Conservation (phyloP, 2,888 invertebrate species). For the Pandemis cinnamomeana region DNA sequence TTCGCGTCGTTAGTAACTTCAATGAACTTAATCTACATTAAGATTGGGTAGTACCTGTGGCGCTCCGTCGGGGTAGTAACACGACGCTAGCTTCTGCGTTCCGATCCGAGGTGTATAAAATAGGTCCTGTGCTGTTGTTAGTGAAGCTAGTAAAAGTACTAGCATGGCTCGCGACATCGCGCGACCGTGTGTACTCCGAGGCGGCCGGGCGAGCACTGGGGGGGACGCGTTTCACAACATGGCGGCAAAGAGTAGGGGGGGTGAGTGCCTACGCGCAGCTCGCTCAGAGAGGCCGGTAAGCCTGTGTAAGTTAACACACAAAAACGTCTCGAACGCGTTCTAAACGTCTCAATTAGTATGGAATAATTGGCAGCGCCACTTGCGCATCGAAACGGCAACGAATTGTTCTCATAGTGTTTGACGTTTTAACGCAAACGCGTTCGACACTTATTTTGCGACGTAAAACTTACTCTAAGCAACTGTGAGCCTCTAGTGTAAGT, state of each 20-base stretch:
- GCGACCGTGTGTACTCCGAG: constrained; percentile 67
- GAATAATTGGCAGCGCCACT: no score
- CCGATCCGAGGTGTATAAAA: constrained; percentile 69
- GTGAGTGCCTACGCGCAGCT: neutral
- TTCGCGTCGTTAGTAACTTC: neutral
- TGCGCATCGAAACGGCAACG: no score
- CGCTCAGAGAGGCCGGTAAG: constrained; percentile 35
- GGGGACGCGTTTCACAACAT: constrained; percentile 74
- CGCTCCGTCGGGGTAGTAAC: constrained; percentile 70
- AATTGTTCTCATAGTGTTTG: no score
- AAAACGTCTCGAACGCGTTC: no score
- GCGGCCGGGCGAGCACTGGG: constrained; percentile 76
- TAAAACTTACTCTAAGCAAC: no score
- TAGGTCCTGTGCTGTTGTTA: constrained; percentile 60
- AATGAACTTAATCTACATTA: neutral
- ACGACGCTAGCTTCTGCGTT: constrained; percentile 72
- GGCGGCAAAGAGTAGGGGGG: constrained; percentile 62
- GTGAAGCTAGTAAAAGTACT: constrained; percentile 57
- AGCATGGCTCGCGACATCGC: constrained; percentile 73
- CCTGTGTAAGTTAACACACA: neutral
- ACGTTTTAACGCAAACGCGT: no score
- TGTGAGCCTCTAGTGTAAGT: no score
- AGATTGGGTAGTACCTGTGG: constrained; percentile 68
- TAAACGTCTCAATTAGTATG: no score
- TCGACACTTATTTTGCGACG: no score